These are phyloP conservation scores for Orius laevigatus DNA, from an alignment of 1,140 invertebrate genomes.

Conservation along the genomic window DNA sequence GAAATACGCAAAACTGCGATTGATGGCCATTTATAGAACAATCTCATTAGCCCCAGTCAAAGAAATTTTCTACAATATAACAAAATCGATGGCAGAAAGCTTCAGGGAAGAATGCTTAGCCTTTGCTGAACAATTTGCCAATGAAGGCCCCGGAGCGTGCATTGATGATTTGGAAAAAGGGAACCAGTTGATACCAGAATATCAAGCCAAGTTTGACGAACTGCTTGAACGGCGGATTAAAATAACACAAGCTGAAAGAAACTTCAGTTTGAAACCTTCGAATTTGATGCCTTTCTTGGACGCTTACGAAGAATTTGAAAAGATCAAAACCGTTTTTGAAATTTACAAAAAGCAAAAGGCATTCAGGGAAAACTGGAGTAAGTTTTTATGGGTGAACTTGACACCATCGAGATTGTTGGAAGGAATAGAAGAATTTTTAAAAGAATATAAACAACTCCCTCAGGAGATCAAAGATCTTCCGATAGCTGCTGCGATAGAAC, in stretches of 20 bases:
- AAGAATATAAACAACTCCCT: slow-evolving; percentile 51
- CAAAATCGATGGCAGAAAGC: neutral
- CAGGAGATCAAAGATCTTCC: slow-evolving; percentile 35
- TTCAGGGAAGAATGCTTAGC: neutral
- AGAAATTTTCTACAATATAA: slow-evolving; percentile 1
- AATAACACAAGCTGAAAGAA: slow-evolving; percentile 59
- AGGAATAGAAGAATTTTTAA: slow-evolving; percentile 70
- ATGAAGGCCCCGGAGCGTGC: neutral
- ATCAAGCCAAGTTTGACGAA: slow-evolving; percentile 43
- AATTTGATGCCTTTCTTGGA: slow-evolving; percentile 60
- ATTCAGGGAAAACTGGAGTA: slow-evolving; percentile 55
- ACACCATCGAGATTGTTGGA: slow-evolving; percentile 67
- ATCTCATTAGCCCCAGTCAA: neutral
- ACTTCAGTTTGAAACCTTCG: slow-evolving; percentile 68
- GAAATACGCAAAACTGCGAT: neutral
- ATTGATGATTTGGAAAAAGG: slow-evolving; percentile 25
- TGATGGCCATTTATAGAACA: neutral
- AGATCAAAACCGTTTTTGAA: slow-evolving; percentile 54
- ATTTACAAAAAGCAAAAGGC: slow-evolving; percentile 63
- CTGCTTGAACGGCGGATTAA: slow-evolving; percentile 47
- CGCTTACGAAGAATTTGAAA: slow-evolving; percentile 52
- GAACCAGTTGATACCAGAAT: slow-evolving; percentile 41
- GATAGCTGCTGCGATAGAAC: slow-evolving; percentile 49
- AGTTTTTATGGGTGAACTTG: slow-evolving; percentile 71
- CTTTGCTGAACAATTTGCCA: slow-evolving; percentile 5